phyloP scores from a whole-genome alignment of 2,888 invertebrate genomes.

The Apotomis betuletana region DNA sequence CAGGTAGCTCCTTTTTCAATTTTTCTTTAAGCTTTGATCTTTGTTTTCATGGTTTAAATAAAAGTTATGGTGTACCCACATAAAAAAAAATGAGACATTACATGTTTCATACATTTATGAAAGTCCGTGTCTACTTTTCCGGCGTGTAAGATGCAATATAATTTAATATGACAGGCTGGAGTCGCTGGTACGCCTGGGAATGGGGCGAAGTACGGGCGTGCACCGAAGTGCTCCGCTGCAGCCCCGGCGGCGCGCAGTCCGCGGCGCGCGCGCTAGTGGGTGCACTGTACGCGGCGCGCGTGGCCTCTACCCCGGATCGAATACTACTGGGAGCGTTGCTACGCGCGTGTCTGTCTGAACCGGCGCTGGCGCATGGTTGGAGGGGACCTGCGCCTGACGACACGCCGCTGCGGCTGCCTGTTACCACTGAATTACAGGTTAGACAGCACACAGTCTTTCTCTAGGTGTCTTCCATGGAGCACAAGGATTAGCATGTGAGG shows the following conservation, averaged over 20 bases:
- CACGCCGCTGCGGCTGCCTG: slow-evolving; percentile 60
- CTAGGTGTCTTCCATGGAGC: neutral
- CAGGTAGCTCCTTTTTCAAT: no score
- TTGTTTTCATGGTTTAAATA: no score
- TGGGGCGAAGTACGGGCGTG: slow-evolving; percentile 71
- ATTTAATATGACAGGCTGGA: slow-evolving; percentile 65
- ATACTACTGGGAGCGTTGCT: slow-evolving; percentile 56
- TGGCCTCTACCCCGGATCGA: slow-evolving; percentile 58
- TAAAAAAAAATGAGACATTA: no score
- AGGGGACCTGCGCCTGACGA: slow-evolving; percentile 53
- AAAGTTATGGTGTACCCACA: no score
- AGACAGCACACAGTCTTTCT: neutral
- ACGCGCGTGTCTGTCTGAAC: slow-evolving; percentile 49
- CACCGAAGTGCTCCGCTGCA: slow-evolving; percentile 51
- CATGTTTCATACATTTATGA: no score
- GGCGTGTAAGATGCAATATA: no score
- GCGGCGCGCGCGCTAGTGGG: slow-evolving; percentile 53
- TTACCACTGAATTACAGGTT: slow-evolving; percentile 18
- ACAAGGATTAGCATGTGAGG: slow-evolving; percentile 56
- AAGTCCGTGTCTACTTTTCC: no score
- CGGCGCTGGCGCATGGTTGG: slow-evolving; percentile 50
- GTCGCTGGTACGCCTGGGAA: slow-evolving; percentile 75
- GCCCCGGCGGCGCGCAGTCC: slow-evolving; percentile 46
- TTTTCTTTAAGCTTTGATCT: no score
- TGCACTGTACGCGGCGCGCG: slow-evolving; percentile 69